Evolutionary conservation across 2,113 vertebrate species (phyloP).

Genomic region (Phalacrocorax carbo): DNA sequence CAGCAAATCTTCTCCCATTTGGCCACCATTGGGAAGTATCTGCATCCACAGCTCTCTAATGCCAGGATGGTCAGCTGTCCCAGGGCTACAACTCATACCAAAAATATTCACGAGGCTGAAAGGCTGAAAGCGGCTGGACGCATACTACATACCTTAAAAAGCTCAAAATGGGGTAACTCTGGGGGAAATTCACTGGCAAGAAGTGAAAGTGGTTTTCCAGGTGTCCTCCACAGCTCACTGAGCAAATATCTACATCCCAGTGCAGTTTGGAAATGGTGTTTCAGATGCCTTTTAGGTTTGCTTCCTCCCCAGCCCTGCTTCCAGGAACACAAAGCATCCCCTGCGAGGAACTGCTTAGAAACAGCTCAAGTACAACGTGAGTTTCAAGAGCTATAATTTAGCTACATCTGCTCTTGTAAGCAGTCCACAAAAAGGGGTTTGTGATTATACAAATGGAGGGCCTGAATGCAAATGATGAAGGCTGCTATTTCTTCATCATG

Average conservation of each 20-base stretch:
- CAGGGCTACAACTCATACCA: neutral
- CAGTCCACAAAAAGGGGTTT: neutral
- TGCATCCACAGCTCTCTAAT: neutral
- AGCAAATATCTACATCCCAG: neutral
- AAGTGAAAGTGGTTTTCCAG: neutral
- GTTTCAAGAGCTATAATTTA: neutral
- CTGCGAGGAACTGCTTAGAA: neutral
- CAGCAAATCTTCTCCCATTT: neutral
- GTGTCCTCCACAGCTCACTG: neutral
- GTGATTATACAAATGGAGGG: neutral
- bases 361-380: rapidly evolving
- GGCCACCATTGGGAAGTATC: neutral
- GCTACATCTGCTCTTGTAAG: neutral
- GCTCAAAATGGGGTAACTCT: neutral
- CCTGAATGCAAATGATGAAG: neutral
- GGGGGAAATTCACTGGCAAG: neutral
- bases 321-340: neutral
- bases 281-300: neutral
- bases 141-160: neutral
- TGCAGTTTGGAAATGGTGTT: neutral
- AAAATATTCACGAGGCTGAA: neutral
- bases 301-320: neutral
- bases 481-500: neutral
- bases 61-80: neutral
- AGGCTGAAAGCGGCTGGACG: neutral